Evolutionary conservation across 2,888 invertebrate species (phyloP).

Genomic region (Esperia sulphurella): DNA sequence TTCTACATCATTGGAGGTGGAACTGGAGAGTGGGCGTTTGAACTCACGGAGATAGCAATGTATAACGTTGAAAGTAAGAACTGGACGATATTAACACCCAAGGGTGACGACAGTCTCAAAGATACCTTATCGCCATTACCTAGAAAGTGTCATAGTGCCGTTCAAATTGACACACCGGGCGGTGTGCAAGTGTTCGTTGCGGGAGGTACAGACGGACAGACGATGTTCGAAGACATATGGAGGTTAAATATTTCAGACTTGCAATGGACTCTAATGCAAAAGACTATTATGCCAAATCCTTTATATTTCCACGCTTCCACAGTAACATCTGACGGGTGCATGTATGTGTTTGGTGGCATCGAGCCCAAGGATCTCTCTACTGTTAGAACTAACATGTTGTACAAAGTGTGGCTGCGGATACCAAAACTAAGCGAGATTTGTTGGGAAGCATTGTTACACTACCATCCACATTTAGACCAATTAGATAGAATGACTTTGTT

Average conservation of each 20-base stretch:
- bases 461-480: conserved; percentile 80
- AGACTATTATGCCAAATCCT: conserved; percentile 84
- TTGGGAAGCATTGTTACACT: conserved; percentile 89
- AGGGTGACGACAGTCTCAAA: conserved; percentile 73
- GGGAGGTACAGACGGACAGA: conserved; percentile 84
- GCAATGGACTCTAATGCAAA: conserved; percentile 87
- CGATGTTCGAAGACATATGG: conserved; percentile 91
- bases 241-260: conserved; percentile 84
- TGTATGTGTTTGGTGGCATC: conserved; percentile 91
- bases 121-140: conserved; percentile 79
- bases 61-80: conserved; percentile 84
- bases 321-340: conserved; percentile 86
- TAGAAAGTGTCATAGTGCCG: conserved; percentile 91
- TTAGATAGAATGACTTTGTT: conserved; percentile 77
- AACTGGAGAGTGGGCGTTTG: conserved; percentile 86
- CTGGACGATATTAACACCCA: conserved; percentile 84
- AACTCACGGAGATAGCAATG: conserved; percentile 84
- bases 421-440: conserved; percentile 93
- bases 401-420: conserved; percentile 91
- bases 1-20: conserved; percentile 94
- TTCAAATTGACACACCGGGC: conserved; percentile 81
- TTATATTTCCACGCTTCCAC: conserved; percentile 93
- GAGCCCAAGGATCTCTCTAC: conserved; percentile 77
- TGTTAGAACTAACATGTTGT: conserved; percentile 86
- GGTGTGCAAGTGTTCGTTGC: conserved; percentile 85